Evolutionary conservation across 2,888 invertebrate species (phyloP), one percentile per base, ranked within the genome.

Genomic region (Endomychus coccineus): DNA sequence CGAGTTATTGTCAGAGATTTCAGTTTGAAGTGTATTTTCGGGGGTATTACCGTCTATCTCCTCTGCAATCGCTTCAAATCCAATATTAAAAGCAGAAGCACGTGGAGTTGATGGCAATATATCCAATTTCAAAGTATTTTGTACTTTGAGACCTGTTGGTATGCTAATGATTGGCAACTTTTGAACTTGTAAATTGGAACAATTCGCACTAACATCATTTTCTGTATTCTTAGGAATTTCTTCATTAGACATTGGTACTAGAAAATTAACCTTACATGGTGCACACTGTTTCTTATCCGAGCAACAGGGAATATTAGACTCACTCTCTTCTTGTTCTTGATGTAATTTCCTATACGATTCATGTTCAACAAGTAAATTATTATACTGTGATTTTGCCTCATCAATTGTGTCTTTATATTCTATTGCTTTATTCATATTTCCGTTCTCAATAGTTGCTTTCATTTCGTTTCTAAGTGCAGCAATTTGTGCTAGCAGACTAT

Each of bases 301-400:
- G n/a, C n/a, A n/a, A n/a, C n/a, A n/a, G n/a, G n/a, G n/a, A n/a
- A n/a, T n/a, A n/a, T n/a, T n/a, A n/a, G n/a, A n/a, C n/a, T n/a
- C n/a, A n/a, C n/a, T n/a, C n/a, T n/a, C 17, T 24, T 36, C 30
- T 13, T 36, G 36, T 36, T 36, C 29, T 13, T 36, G 29, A 16
- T 11, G 28, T 1, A 36, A 16, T 6, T 29, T n/a, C 13, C 36
- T 36, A 11, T 36, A 28, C 9, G 21, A 29, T 13, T 36, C 28
- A 14, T 36, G 36, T 29, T 36, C 30, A 2, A 36, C 14, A 16
- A 36, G 4, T 1, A 36, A 30, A 33, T 61, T 55, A 40, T 57
- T 55, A 36, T 57, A 56, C 39, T 55, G 49, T 16, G 46, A 50
- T 34, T 51, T 54, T 23, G 50, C 43, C 19, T 51, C 35, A 29